A percentile compares a stretch with the other conserved stretches of the same genome.
These are phyloP conservation scores for Macaria liturata DNA, from an alignment of 2,888 invertebrate species.

Conservation along the genomic window DNA sequence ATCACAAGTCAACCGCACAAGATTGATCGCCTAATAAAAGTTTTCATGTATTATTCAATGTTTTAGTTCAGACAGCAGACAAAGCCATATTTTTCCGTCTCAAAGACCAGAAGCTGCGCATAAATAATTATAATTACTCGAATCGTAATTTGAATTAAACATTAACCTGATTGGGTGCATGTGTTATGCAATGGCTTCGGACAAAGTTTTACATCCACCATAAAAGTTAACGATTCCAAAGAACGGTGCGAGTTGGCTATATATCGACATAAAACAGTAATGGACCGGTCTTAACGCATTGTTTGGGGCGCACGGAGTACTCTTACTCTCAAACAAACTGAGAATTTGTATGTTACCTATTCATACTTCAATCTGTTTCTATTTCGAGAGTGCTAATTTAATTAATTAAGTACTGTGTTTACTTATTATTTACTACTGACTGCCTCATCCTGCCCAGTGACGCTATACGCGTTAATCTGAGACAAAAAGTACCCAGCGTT, in stretches of 20 bases:
- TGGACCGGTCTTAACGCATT: too few relatives aligned
- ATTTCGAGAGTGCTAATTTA: too few relatives aligned
- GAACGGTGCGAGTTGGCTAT: constrained; percentile 33
- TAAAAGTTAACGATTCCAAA: constrained; percentile 64
- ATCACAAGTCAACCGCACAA: constrained; percentile 6
- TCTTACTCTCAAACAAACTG: too few relatives aligned
- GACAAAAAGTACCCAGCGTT: too few relatives aligned
- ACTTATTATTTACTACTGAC: too few relatives aligned
- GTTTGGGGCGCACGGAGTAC: too few relatives aligned
- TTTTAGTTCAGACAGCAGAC: constrained; percentile 13
- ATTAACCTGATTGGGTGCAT: constrained; percentile 32
- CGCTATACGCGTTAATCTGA: too few relatives aligned
- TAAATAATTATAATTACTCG: constrained; percentile 27
- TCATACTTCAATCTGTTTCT: too few relatives aligned
- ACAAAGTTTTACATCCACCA: constrained; percentile 48
- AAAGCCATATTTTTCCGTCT: constrained; percentile 14
- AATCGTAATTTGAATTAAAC: constrained; percentile 29
- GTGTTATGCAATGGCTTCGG: constrained; percentile 53
- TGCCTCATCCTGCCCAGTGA: too few relatives aligned
- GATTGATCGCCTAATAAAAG: constrained; percentile 24
- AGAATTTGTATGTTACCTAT: too few relatives aligned
- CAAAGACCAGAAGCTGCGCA: constrained; percentile 16
- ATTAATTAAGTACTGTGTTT: too few relatives aligned
- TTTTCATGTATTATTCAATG: constrained; percentile 17
- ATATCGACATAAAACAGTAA: neutral